A percentile compares a stretch with the other conserved stretches of the same genome.
These are phyloP conservation scores for Protosalanx chinensis DNA, from an alignment of 2,797 vertebrate genomes.

Conservation along the genomic window DNA sequence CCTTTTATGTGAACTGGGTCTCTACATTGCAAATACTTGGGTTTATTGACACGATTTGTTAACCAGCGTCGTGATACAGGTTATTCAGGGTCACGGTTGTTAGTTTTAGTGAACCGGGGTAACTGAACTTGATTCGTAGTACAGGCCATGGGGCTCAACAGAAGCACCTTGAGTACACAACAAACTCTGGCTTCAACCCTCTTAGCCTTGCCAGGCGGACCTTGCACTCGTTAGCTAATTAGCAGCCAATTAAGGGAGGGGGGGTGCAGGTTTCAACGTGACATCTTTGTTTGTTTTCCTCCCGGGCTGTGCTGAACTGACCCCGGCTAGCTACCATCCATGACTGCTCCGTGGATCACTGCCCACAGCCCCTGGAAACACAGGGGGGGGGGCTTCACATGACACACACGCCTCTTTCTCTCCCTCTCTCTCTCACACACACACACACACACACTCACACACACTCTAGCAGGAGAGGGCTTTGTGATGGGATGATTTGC, in stretches of 20 bases:
- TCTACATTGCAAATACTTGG: too few relatives aligned
- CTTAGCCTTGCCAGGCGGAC: not conserved
- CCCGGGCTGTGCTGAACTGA: constrained; percentile 43
- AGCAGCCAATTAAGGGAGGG: constrained; percentile 63
- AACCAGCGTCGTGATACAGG: too few relatives aligned
- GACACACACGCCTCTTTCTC: constrained; percentile 58
- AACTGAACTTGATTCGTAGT: too few relatives aligned
- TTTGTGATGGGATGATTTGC: not conserved
- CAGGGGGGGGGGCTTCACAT: constrained; percentile 57
- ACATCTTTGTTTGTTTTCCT: constrained; percentile 58
- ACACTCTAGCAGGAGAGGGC: not conserved
- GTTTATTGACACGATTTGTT: too few relatives aligned
- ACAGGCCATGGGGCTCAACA: too few relatives aligned
- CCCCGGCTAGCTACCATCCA: constrained; percentile 32
- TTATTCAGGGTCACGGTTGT: too few relatives aligned
- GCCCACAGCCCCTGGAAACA: constrained; percentile 57
- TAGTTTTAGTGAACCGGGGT: too few relatives aligned
- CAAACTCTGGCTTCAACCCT: constrained; percentile 1
- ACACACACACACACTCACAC: constrained; percentile 39
- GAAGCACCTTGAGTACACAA: not conserved
- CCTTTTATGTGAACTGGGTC: too few relatives aligned
- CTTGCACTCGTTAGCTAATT: constrained; percentile 51
- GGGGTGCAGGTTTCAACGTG: constrained; percentile 48
- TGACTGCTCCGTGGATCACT: constrained; percentile 53
- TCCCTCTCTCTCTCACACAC: constrained; percentile 24